phyloP scores from a whole-genome alignment of 2,797 vertebrate species.

The Peromyscus melanophrys region DNA sequence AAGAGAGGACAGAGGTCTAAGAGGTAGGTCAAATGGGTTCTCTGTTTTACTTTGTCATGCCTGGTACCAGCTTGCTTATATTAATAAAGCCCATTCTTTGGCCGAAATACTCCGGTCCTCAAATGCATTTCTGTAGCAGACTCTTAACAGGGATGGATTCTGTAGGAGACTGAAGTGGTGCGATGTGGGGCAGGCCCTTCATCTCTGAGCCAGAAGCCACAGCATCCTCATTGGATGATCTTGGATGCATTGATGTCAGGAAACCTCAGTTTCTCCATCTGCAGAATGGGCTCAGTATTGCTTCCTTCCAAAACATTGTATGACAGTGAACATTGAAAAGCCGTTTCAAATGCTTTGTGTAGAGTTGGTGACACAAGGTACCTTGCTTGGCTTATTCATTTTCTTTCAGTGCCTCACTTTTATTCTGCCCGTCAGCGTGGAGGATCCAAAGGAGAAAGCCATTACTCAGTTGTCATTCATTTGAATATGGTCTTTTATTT shows the following conservation, averaged over 20 bases:
- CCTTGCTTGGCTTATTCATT: not conserved
- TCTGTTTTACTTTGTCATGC: not conserved
- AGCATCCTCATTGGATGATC: not conserved
- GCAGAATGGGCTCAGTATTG: not conserved
- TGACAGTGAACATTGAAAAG: not conserved
- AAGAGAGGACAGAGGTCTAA: not conserved
- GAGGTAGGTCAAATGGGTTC: not conserved
- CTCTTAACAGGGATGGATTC: not conserved
- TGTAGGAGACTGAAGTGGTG: not conserved
- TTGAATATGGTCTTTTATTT: conserved; percentile 76
- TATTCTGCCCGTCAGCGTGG: not conserved
- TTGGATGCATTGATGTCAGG: not conserved
- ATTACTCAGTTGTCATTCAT: conserved; percentile 56
- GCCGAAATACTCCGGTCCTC: not conserved
- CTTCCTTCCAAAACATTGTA: not conserved
- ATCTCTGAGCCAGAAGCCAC: not conserved
- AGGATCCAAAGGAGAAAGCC: conserved; percentile 69
- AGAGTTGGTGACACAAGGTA: not conserved
- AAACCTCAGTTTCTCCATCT: conserved; percentile 10
- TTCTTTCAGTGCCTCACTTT: not conserved
- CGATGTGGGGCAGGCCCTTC: not conserved
- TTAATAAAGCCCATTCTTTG: not conserved
- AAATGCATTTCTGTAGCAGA: not conserved
- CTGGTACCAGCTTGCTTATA: not conserved
- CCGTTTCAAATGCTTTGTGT: too few relatives aligned